Percentiles rank a stretch among this genome's conserved stretches.
Evolutionary conservation across 1,140 invertebrate species (phyloP).

Genomic region (Brachionus angularis): DNA sequence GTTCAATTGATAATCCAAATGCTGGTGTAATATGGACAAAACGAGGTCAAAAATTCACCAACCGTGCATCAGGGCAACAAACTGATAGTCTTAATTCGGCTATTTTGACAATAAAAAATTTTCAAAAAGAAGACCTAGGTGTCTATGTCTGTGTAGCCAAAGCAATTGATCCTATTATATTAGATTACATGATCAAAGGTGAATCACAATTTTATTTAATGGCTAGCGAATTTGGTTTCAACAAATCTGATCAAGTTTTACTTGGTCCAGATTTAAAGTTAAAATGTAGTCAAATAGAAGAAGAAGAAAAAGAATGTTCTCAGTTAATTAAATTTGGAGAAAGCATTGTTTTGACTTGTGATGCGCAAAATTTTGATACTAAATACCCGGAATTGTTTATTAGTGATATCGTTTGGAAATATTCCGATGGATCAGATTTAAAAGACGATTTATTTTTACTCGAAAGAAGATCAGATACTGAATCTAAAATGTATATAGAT

Average conservation of each 20-base stretch:
- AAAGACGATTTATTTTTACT: not conserved
- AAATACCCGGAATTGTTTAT: conserved; percentile 3
- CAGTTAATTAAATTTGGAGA: not conserved
- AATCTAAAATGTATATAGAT: conserved; percentile 6
- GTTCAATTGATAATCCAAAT: conserved; percentile 18
- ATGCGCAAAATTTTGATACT: not conserved
- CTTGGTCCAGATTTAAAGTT: conserved; percentile 7
- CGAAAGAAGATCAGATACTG: not conserved
- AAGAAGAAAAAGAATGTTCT: not conserved
- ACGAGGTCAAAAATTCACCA: not conserved
- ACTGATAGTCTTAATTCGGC: not conserved
- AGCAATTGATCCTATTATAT: conserved; percentile 13
- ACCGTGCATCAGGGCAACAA: not conserved
- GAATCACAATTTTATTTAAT: conserved; percentile 11
- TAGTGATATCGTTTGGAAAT: conserved; percentile 14
- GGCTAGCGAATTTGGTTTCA: conserved; percentile 18
- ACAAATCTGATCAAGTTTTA: not conserved
- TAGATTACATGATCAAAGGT: conserved; percentile 15
- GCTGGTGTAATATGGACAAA: conserved; percentile 3
- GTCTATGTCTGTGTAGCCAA: conserved; percentile 10
- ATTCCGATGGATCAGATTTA: not conserved
- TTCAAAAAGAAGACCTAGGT: conserved; percentile 31
- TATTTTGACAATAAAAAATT: not conserved
- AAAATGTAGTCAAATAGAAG: conserved; percentile 9
- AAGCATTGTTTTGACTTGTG: conserved; percentile 2